Evolutionary conservation across 2,888 invertebrate species (phyloP), one percentile per base, ranked within the genome.

Genomic region (Tetragnatha montana): DNA sequence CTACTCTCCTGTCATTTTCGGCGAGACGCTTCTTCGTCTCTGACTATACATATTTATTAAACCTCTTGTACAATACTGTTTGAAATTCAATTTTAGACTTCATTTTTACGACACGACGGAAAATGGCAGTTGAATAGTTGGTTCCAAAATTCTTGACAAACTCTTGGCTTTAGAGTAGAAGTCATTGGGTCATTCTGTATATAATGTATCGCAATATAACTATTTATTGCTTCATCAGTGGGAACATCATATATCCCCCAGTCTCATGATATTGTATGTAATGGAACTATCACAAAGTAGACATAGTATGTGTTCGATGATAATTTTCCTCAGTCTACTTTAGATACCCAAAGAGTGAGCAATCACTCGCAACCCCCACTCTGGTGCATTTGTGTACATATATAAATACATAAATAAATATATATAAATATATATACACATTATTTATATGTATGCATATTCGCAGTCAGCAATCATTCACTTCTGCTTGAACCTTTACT

Each of bases 401-500:
- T 79, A 81, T 70, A 86, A 47, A 79, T 68, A 86, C 51, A 80
- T 82, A 83, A 60, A 84, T 78, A 76, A 76, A 84, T 47, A 84
- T 69, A 84, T 47, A 84, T 82, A 50, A 79, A 60, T 35, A 87
- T 71, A 84, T 80, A 88, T 81, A 79, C 73, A 83, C 88, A 83
- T 80, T 87, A 88, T 88, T 83, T 89, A 89, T 89, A 89, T 89
- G 85, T 85, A 86, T 85, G 81, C 81, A 89, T 89, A 85, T 71
- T 85, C 71, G 85, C 89, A 89, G 83, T 82, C 86, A 87, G 89
- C 89, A 90, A 90, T 87, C 89, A 85, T 82, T 90, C 81, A 90
- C 86, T 87, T 90, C 89, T 22, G 75, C 89, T 89, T 89, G 68
- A 74, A 87, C 86, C 89, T 86, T 71, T 89, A 73, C 78, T 90